Evolutionary conservation across 2,888 invertebrate genomes (phyloP).

Genomic region (Lampropteryx suffumata): DNA sequence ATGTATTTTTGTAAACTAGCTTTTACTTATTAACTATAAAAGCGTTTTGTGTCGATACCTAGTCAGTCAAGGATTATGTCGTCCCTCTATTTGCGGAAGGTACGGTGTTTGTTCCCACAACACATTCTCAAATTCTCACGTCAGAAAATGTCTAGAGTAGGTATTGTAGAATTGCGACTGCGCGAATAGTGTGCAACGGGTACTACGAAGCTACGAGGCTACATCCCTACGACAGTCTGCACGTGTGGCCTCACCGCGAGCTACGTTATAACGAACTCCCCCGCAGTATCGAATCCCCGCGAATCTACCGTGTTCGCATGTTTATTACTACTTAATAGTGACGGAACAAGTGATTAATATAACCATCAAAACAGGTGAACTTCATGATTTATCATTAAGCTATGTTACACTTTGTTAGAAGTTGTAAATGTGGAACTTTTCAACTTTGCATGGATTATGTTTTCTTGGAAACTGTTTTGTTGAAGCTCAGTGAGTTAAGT

Average conservation of each 20-base stretch:
- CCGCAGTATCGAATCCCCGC: constrained; percentile 33
- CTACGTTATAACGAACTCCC: constrained; percentile 2
- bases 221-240: constrained; percentile 57
- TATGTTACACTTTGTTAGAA: constrained; percentile 56
- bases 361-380: constrained; percentile 69
- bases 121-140: constrained; percentile 38
- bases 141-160: constrained; percentile 30
- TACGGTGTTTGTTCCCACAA: constrained; percentile 35
- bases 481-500: constrained; percentile 31
- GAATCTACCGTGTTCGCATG: constrained; percentile 57
- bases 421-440: constrained; percentile 39
- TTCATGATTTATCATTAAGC: constrained; percentile 53
- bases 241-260: constrained; percentile 41
- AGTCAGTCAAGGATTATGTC: constrained; percentile 29
- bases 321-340: constrained; percentile 62
- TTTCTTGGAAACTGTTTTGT: constrained; percentile 22
- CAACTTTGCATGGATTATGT: constrained; percentile 37
- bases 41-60: constrained; percentile 19
- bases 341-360: constrained; percentile 70
- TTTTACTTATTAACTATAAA: no score
- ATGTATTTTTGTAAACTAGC: background rate
- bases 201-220: constrained; percentile 38
- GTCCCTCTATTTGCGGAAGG: constrained; percentile 29
- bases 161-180: constrained; percentile 56
- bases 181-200: constrained; percentile 60